Conservation (phyloP, 2,113 vertebrate genomes). For the Amblyopsis rosae region DNA sequence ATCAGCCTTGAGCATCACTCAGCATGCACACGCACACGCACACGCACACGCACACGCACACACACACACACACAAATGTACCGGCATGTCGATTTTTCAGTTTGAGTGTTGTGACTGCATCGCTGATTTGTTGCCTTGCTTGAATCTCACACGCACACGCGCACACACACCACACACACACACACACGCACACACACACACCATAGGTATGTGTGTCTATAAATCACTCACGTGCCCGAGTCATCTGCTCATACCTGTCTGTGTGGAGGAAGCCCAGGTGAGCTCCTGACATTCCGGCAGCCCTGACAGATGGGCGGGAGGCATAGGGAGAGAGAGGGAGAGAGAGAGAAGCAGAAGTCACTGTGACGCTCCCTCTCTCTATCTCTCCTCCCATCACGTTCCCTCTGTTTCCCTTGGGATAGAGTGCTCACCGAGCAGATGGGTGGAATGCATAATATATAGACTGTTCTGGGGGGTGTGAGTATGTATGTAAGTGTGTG, state of each 20-base stretch:
- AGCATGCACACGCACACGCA: slow-evolving; percentile 5
- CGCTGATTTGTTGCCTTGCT: slow-evolving; percentile 53
- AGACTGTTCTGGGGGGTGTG: slow-evolving; percentile 60
- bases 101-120: slow-evolving; percentile 63
- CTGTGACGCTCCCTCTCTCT: slow-evolving; percentile 48
- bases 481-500: slow-evolving; percentile 12
- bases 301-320: slow-evolving; percentile 52
- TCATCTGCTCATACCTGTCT: slow-evolving; percentile 69
- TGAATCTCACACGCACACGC: slow-evolving; percentile 20
- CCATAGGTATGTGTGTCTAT: slow-evolving; percentile 39
- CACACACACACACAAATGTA: not conserved
- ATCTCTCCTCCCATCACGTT: slow-evolving; percentile 38
- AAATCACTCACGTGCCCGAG: slow-evolving; percentile 62
- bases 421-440: slow-evolving; percentile 76
- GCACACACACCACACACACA: slow-evolving; percentile 31
- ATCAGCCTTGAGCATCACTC: slow-evolving; percentile 37
- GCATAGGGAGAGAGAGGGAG: slow-evolving; percentile 4
- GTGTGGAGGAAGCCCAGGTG: slow-evolving; percentile 61
- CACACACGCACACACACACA: slow-evolving; percentile 5
- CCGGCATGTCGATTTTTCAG: slow-evolving; percentile 23
- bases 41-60: not conserved
- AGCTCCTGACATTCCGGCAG: slow-evolving; percentile 65
- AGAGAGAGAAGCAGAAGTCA: not conserved
- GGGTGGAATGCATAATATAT: slow-evolving; percentile 84
- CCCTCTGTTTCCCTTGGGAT: slow-evolving; percentile 68